Evolutionary conservation across 2,888 invertebrate genomes (phyloP).

Genomic region (Diogma glabrata): DNA sequence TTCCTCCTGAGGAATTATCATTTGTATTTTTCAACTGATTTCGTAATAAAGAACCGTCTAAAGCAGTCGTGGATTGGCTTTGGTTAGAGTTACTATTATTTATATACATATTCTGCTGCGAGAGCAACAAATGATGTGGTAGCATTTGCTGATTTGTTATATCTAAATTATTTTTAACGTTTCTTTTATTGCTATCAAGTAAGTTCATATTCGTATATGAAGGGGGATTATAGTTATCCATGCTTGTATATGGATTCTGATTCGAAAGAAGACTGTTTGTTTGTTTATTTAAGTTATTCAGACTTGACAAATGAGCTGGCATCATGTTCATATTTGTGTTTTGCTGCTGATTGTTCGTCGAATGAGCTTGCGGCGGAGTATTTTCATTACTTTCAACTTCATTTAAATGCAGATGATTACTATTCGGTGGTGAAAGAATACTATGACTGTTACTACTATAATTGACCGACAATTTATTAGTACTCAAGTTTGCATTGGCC

Average conservation of each 20-base stretch:
- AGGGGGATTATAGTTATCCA: slow-evolving; percentile 4
- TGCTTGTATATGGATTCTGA: slow-evolving; percentile 4
- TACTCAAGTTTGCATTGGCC: too few species aligned
- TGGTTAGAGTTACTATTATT: too few species aligned
- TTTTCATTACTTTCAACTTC: too few species aligned
- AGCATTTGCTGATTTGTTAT: too few species aligned
- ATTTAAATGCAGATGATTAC: slow-evolving; percentile 2
- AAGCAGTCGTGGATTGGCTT: too few species aligned
- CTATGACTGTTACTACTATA: background rate
- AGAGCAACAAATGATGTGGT: background rate
- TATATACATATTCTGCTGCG: background rate
- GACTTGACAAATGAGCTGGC: background rate
- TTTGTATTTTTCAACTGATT: too few species aligned
- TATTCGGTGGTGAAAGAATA: background rate
- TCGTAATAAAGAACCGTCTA: too few species aligned
- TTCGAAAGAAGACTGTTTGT: background rate
- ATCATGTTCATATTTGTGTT: background rate
- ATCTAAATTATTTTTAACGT: too few species aligned
- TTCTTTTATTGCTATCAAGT: too few species aligned
- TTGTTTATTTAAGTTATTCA: background rate
- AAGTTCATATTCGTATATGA: background rate
- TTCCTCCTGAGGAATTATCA: slow-evolving; percentile 1
- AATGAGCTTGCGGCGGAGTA: slow-evolving; percentile 1
- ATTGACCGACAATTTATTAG: background rate
- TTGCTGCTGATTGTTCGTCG: background rate